A percentile compares a stretch with the other conserved stretches of the same genome.
Conservation (phyloP, 1,140 invertebrate genomes). For the Ceratosolen fusciceps region DNA sequence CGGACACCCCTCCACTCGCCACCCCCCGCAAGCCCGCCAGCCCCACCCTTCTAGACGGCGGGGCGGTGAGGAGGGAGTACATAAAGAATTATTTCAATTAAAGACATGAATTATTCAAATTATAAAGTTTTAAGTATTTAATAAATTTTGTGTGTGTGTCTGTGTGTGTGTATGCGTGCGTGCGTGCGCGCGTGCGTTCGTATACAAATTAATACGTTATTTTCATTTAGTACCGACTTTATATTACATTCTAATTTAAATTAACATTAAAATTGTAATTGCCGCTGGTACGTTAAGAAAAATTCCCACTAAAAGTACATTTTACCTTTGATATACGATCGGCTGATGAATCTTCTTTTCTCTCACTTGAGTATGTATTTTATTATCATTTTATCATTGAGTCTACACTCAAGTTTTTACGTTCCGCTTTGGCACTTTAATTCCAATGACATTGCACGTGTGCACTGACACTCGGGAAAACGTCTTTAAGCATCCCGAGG, state of each 20-base stretch:
- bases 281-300: neutral
- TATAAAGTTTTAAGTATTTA: neutral
- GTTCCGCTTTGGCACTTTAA: neutral
- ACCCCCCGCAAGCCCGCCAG: too few relatives aligned
- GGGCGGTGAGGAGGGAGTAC: too few relatives aligned
- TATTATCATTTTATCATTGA: neutral
- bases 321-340: neutral
- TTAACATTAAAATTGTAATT: neutral
- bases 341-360: neutral
- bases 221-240: neutral
- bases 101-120: neutral
- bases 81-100: too few relatives aligned
- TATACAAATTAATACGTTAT: neutral
- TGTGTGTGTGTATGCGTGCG: too few relatives aligned
- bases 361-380: neutral
- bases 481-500: neutral
- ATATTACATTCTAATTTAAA: neutral
- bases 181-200: neutral
- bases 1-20: too few relatives aligned
- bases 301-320: neutral
- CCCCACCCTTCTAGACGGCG: too few relatives aligned
- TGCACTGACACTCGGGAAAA: neutral
- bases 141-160: neutral
- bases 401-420: neutral
- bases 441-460: neutral